phyloP scores from a whole-genome alignment of 2,888 invertebrate genomes.

The Drosophila incognita region DNA sequence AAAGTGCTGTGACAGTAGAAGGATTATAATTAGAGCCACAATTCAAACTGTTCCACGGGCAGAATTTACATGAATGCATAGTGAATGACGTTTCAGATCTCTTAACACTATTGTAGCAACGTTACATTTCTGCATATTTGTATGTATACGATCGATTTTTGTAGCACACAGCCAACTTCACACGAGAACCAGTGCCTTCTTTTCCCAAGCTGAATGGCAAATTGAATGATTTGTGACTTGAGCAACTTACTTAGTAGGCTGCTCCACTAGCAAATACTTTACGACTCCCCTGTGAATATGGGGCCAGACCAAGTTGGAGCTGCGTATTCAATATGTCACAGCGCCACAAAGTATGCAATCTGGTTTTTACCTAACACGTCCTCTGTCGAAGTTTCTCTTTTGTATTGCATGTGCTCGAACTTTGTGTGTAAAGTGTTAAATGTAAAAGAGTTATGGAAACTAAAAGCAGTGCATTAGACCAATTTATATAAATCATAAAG shows the following conservation, averaged over 20 bases:
- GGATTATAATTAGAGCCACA: slow-evolving; percentile 16
- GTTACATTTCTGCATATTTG: neutral
- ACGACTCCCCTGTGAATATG: slow-evolving; percentile 53
- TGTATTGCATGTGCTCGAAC: slow-evolving; percentile 5
- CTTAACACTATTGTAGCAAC: neutral
- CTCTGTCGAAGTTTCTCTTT: slow-evolving; percentile 26
- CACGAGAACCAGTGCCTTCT: neutral
- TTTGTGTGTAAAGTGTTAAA: slow-evolving; percentile 1
- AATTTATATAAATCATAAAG: neutral
- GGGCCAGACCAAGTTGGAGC: slow-evolving; percentile 7
- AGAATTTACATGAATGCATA: slow-evolving; percentile 12
- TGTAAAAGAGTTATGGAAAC: neutral
- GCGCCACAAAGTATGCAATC: slow-evolving; percentile 27
- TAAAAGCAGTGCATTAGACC: neutral
- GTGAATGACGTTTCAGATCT: slow-evolving; percentile 10
- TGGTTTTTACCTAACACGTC: slow-evolving; percentile 37
- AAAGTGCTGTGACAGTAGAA: neutral
- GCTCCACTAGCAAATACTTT: slow-evolving; percentile 38
- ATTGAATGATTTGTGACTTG: slow-evolving; percentile 68
- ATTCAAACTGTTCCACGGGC: neutral
- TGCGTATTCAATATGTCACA: slow-evolving; percentile 31
- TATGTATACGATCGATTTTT: neutral
- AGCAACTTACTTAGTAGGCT: slow-evolving; percentile 31
- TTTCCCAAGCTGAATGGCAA: slow-evolving; percentile 33
- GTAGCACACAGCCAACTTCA: slow-evolving; percentile 2